These are phyloP conservation scores for Ladona fulva DNA, from an alignment of 1,140 invertebrate species.

Conservation along the genomic window DNA sequence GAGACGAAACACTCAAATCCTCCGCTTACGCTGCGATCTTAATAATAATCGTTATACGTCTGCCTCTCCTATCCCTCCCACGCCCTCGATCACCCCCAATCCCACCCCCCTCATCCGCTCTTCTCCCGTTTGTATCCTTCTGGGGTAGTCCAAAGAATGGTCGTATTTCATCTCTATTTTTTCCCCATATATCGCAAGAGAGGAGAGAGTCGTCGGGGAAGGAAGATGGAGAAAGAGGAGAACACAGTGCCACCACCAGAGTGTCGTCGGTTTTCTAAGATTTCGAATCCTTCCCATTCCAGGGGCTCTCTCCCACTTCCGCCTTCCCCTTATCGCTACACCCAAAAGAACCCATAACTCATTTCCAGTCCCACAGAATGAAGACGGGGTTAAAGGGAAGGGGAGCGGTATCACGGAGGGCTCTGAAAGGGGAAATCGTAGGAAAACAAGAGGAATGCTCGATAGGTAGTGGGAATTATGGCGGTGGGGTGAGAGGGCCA, in stretches of 20 bases:
- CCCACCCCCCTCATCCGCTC: background rate
- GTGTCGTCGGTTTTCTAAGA: slow-evolving; percentile 8
- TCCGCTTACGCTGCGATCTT: background rate
- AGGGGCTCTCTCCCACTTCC: background rate
- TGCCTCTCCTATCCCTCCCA: background rate
- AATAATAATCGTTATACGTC: background rate
- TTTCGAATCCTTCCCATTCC: background rate
- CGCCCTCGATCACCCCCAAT: background rate
- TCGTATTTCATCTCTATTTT: background rate
- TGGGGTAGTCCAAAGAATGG: slow-evolving; percentile 3
- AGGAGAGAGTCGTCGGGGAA: background rate
- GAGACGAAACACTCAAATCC: too few relatives aligned
- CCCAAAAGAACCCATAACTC: slow-evolving; percentile 1
- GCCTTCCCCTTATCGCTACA: background rate
- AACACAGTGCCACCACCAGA: background rate
- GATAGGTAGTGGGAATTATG: too few relatives aligned
- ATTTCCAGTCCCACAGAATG: background rate
- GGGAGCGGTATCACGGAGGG: background rate
- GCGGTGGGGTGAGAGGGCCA: too few relatives aligned
- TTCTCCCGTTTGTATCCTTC: background rate
- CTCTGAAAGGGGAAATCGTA: background rate
- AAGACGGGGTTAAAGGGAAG: background rate
- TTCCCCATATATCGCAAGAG: background rate
- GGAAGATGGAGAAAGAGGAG: background rate
- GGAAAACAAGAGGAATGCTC: background rate